phyloP scores from a whole-genome alignment of 2,888 invertebrate species.

The Sarcophaga rosellei region DNA sequence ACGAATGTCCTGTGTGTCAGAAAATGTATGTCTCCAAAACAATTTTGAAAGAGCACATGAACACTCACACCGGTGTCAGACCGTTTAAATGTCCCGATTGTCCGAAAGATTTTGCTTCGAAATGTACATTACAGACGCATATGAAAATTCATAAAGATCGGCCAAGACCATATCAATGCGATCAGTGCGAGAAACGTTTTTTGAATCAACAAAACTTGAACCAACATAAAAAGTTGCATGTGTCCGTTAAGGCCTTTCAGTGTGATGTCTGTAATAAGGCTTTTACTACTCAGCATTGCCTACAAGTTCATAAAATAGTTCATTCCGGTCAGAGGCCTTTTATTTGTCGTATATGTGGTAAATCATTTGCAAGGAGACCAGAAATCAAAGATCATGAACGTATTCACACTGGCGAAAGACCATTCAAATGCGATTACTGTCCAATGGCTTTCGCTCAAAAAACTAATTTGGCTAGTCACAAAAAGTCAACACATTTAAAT shows the following conservation, averaged over 20 bases:
- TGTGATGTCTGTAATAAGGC: constrained; percentile 83
- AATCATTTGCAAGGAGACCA: constrained; percentile 88
- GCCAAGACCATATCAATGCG: constrained; percentile 87
- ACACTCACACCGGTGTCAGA: constrained; percentile 86
- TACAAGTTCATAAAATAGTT: constrained; percentile 90
- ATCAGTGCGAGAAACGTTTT: constrained; percentile 87
- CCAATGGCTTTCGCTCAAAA: constrained; percentile 90
- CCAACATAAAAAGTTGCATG: constrained; percentile 89
- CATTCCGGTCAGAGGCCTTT: constrained; percentile 89
- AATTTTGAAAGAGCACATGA: constrained; percentile 87
- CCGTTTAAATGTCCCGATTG: constrained; percentile 87
- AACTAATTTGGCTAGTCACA: constrained; percentile 91
- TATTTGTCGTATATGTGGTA: constrained; percentile 87
- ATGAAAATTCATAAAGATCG: constrained; percentile 87
- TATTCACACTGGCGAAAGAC: constrained; percentile 90
- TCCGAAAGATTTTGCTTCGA: constrained; percentile 89
- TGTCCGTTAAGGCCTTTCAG: constrained; percentile 83
- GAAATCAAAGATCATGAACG: constrained; percentile 91
- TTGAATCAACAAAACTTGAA: constrained; percentile 88
- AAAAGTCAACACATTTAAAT: constrained; percentile 89
- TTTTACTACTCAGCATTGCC: constrained; percentile 89
- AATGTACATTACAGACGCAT: constrained; percentile 89
- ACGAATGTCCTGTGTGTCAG: constrained; percentile 86
- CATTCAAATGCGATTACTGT: constrained; percentile 90
- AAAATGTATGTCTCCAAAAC: constrained; percentile 87